Conservation (phyloP, 1,140 invertebrate genomes). For the Penaeus chinensis region DNA sequence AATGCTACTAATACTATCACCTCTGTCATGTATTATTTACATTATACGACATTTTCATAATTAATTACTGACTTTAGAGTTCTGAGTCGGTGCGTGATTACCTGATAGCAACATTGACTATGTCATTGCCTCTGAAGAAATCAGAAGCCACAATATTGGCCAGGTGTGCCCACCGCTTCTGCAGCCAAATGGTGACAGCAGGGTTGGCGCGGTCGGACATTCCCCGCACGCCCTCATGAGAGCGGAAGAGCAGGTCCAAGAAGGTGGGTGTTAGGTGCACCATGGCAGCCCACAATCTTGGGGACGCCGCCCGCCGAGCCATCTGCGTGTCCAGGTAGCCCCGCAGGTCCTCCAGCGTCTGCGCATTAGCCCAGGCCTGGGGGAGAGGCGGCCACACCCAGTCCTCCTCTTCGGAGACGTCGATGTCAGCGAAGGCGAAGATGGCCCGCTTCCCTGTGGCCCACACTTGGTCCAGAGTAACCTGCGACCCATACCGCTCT, state of each 20-base stretch:
- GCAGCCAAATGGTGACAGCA: constrained; percentile 77
- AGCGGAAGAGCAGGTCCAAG: constrained; percentile 76
- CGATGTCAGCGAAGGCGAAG: constrained; percentile 73
- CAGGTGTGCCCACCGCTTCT: constrained; percentile 75
- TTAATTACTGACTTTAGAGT: too few relatives aligned
- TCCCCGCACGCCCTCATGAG: constrained; percentile 75
- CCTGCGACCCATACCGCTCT: constrained; percentile 42
- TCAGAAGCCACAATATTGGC: constrained; percentile 82
- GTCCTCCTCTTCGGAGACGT: constrained; percentile 63
- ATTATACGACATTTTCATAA: not conserved
- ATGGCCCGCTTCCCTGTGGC: constrained; percentile 74
- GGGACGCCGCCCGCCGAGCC: constrained; percentile 65
- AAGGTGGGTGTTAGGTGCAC: constrained; percentile 81
- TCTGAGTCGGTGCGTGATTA: not conserved
- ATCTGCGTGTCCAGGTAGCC: constrained; percentile 68
- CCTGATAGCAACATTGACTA: constrained; percentile 77
- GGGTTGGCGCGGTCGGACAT: constrained; percentile 78
- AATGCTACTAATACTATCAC: not conserved
- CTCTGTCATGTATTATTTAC: not conserved
- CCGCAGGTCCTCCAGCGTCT: constrained; percentile 60
- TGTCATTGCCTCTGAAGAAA: constrained; percentile 82
- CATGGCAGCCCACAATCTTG: constrained; percentile 80
- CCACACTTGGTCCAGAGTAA: constrained; percentile 76
- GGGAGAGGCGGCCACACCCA: constrained; percentile 78
- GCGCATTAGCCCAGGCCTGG: constrained; percentile 66